Conservation (phyloP, 1,140 invertebrate species). For the Drosophila sp. region DNA sequence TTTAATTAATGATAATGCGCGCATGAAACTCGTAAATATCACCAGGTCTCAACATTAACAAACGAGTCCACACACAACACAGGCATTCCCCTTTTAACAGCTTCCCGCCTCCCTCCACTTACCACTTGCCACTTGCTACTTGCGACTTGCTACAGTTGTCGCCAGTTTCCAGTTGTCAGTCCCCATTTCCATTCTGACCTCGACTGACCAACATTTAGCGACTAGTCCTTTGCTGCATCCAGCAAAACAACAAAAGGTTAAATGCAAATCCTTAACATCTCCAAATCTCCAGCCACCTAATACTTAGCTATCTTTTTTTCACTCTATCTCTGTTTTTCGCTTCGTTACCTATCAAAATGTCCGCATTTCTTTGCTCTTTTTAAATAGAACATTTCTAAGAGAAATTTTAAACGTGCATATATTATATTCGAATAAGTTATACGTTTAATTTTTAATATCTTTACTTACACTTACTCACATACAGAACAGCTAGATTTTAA, state of each 20-base stretch:
- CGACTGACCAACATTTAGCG: background rate
- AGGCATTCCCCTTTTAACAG: background rate
- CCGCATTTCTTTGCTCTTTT: no score
- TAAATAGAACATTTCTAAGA: no score
- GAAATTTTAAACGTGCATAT: no score
- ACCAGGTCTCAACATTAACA: constrained; percentile 9
- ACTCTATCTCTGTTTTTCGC: background rate
- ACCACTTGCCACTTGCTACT: no score
- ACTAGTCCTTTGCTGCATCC: background rate
- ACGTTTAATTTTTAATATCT: no score
- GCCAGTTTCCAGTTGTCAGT: background rate
- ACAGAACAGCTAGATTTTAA: no score
- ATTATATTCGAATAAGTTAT: no score
- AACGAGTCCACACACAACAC: background rate
- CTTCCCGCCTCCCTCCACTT: background rate
- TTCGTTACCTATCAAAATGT: background rate
- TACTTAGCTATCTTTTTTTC: background rate
- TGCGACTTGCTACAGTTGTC: no score
- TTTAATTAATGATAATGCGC: constrained; percentile 80
- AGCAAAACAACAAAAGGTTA: no score
- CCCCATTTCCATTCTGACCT: background rate
- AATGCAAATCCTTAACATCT: background rate
- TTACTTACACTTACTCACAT: no score
- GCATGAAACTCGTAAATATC: constrained; percentile 64
- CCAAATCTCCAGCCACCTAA: background rate